Evolutionary conservation across 1,140 invertebrate genomes (phyloP), one percentile per base, ranked within the genome.

Genomic region (Penaeus indicus): DNA sequence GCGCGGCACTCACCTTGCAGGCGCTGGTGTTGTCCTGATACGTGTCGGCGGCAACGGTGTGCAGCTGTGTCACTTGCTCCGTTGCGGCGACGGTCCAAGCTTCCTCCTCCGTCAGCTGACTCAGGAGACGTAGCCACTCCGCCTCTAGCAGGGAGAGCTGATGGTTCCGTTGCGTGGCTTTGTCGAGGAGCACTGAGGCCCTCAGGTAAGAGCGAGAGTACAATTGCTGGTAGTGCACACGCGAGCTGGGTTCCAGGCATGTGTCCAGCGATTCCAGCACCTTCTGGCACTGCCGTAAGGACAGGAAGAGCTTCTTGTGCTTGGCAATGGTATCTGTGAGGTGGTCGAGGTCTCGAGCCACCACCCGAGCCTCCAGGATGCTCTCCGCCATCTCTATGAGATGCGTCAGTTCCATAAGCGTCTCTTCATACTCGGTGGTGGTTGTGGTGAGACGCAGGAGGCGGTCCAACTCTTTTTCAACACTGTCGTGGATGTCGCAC

Each of bases 281-380:
- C 88, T 92, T 92, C 91, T 96, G 94, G 91, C 97, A 97, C 88
- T 97, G 96, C 91, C 96, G 97, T 18, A 98, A 92, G 91, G 97
- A 97, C 0, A 96, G 95, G 92, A 97, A 97, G 93, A 97, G 97
- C 91, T 97, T 97, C 69, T 96, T 94, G 92, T 97, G 96, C 91
- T 97, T 97, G 90, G 97, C 96, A 93, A 97, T 96, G 93, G 97
- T 97, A 91, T 97, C 96, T 83, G 96, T 96, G 18, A 97, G 92
- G 91, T 97, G 95, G 91, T 96, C 95, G 84, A 97, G 93, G 90
- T 95, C 95, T 64, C 94, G 94, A 1, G 96, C 96, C 3, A 95
- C 94, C 54, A 97, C 95, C 25, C 95, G 95, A 91, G 95, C 95
- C 72, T 96, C 95, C 5, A 97, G 93, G 47, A 97, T 92, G 77